A percentile compares a stretch with the other conserved stretches of the same genome.
phyloP scores from a whole-genome alignment of 2,797 vertebrate species.

The Mormyrus proboscirostris region DNA sequence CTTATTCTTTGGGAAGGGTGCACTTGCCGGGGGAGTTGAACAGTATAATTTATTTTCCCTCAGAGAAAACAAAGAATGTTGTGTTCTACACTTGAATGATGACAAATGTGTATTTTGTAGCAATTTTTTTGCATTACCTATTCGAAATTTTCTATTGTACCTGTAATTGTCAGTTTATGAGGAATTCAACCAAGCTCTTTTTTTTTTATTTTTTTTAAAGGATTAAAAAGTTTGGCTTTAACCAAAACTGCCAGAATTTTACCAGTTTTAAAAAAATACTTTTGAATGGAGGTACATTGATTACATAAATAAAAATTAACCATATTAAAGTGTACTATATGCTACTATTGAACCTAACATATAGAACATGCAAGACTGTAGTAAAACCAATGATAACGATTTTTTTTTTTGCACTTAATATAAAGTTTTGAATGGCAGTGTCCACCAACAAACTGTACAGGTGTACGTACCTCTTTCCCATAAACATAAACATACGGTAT shows the following conservation, averaged over 20 bases:
- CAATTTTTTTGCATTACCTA: neutral
- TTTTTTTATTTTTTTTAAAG: neutral
- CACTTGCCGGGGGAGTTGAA: neutral
- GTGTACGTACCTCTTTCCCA: neutral
- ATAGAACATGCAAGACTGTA: neutral
- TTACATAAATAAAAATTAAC: neutral
- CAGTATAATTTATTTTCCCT: neutral
- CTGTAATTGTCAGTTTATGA: neutral
- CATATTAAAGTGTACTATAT: neutral
- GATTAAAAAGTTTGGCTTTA: neutral
- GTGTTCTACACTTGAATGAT: constrained; percentile 10
- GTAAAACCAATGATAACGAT: neutral
- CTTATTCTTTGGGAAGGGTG: neutral
- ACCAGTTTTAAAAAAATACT: neutral
- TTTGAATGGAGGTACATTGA: neutral
- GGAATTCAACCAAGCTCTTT: neutral
- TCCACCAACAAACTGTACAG: neutral
- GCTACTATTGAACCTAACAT: neutral
- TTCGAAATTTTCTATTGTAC: neutral
- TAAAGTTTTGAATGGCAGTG: neutral
- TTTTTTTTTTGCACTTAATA: constrained; percentile 2
- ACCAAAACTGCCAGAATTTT: neutral
- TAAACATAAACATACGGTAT: neutral
- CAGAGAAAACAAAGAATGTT: neutral
- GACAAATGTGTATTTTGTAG: neutral